Conservation (phyloP, 1,140 invertebrate species). For the Octopus bimaculoides region DNA sequence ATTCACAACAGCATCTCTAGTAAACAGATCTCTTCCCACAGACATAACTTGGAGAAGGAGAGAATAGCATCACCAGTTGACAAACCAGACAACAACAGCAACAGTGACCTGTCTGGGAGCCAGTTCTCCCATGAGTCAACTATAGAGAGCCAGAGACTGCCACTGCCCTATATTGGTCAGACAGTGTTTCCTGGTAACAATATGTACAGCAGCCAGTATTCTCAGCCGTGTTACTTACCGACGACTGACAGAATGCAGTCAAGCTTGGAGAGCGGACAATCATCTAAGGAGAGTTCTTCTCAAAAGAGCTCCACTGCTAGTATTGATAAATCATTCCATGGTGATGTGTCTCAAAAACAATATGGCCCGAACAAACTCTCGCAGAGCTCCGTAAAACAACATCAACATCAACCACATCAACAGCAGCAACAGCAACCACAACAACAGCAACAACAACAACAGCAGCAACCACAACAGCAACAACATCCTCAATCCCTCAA, state of each 20-base stretch:
- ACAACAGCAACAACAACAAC: too few relatives aligned
- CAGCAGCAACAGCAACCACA: too few relatives aligned
- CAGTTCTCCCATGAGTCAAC: not conserved
- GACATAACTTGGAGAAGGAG: not conserved
- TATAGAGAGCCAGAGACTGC: not conserved
- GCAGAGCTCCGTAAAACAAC: not conserved
- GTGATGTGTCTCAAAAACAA: not conserved
- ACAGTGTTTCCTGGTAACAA: not conserved
- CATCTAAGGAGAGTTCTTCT: not conserved
- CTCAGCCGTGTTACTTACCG: not conserved
- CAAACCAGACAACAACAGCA: not conserved
- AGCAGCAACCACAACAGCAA: not conserved
- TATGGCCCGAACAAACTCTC: not conserved
- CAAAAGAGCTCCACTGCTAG: not conserved
- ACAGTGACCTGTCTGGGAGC: not conserved
- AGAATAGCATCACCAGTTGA: not conserved
- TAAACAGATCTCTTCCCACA: not conserved
- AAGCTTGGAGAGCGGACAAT: not conserved
- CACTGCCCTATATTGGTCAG: not conserved
- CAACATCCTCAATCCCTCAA: not conserved
- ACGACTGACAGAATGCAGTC: not conserved
- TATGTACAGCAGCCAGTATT: not conserved
- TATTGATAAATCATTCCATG: not conserved
- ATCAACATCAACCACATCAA: too few relatives aligned
- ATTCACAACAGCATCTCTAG: not conserved